Conservation (phyloP, 2,888 invertebrate genomes). For the Eupelmus urozonus region DNA sequence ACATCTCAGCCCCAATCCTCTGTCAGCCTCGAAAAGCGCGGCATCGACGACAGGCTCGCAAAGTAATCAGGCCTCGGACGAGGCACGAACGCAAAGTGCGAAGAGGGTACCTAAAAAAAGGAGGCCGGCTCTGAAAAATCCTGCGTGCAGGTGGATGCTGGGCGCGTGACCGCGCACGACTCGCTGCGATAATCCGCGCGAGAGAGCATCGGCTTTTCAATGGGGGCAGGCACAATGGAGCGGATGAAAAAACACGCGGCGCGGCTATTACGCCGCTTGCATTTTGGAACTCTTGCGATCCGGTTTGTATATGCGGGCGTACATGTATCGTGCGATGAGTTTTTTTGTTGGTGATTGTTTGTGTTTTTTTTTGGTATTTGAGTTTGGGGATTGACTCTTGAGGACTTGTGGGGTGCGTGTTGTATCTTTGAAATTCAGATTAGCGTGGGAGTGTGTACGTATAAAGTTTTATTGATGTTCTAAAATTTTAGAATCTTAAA, state of each 20-base stretch:
- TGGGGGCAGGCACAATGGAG: conserved; percentile 33
- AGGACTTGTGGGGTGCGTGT: too few species aligned
- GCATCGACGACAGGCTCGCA: conserved; percentile 16
- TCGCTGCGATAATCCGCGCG: conserved; percentile 67
- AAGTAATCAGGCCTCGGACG: conserved; percentile 22
- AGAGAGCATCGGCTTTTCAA: conserved; percentile 18
- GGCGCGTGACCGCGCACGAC: conserved; percentile 70
- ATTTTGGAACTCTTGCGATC: background rate
- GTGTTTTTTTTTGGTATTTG: too few species aligned
- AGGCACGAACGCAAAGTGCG: conserved; percentile 40
- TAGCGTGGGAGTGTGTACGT: too few species aligned
- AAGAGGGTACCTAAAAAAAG: conserved; percentile 10
- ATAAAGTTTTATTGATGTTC: too few species aligned
- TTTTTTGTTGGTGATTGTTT: background rate
- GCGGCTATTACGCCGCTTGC: background rate
- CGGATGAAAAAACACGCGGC: conserved; percentile 21
- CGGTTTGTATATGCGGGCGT: conserved; percentile 32
- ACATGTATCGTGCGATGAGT: background rate
- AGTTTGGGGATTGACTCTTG: too few species aligned
- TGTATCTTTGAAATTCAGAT: too few species aligned
- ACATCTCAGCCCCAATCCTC: too few species aligned
- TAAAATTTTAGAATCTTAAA: too few species aligned
- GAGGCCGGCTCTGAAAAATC: conserved; percentile 4
- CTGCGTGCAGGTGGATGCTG: conserved; percentile 62
- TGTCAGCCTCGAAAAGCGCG: background rate